Conservation (phyloP, 2,797 vertebrate genomes). For the Strix occidentalis region DNA sequence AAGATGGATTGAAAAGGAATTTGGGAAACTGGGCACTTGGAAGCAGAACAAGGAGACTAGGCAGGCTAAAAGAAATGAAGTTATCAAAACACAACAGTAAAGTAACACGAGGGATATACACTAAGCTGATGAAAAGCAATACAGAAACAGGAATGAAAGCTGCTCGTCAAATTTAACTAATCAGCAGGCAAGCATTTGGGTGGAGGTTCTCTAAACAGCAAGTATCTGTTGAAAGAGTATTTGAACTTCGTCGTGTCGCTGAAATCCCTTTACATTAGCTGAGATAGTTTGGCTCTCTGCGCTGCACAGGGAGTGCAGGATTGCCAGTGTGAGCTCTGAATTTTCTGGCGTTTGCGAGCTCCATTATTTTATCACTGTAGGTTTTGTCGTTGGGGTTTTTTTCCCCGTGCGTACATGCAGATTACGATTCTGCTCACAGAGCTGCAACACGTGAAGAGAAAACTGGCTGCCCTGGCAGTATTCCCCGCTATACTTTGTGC, state of each 20-base stretch:
- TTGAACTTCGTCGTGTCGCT: background rate
- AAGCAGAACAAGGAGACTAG: background rate
- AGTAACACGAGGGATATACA: background rate
- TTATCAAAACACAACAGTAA: background rate
- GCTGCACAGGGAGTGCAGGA: background rate
- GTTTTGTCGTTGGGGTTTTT: background rate
- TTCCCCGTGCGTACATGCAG: fast-evolving
- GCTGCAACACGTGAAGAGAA: background rate
- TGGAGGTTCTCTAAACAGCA: background rate
- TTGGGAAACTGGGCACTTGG: background rate
- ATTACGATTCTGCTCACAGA: background rate
- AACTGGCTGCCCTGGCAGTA: background rate
- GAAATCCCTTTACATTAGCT: background rate
- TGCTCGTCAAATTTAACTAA: slow-evolving; percentile 4
- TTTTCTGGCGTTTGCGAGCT: background rate
- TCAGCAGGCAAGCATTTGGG: background rate
- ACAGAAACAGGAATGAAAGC: background rate
- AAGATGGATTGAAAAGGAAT: background rate
- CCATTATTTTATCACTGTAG: background rate
- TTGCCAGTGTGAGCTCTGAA: background rate
- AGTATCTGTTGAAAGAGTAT: background rate
- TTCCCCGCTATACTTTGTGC: background rate
- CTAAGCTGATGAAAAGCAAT: slow-evolving; percentile 6
- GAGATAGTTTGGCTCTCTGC: background rate
- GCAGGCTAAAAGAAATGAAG: slow-evolving; percentile 20